A percentile compares a stretch with the other conserved stretches of the same genome.
Conservation (phyloP, 2,797 vertebrate species). For the Phataginus tricuspis region DNA sequence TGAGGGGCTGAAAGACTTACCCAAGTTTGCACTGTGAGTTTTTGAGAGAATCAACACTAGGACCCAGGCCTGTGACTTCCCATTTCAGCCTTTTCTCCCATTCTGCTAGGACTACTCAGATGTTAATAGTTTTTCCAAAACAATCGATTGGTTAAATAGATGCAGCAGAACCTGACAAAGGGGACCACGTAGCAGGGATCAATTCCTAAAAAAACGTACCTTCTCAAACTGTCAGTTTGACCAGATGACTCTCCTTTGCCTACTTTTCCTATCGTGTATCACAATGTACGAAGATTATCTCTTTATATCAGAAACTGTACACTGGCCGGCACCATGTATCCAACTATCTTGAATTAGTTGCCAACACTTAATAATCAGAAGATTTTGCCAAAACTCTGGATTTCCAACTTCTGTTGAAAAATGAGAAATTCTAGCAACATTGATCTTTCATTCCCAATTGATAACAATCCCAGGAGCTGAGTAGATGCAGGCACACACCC, state of each 20-base stretch:
- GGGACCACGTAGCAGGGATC: neutral
- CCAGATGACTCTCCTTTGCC: neutral
- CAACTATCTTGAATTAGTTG: neutral
- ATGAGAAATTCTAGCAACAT: neutral
- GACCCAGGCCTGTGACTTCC: neutral
- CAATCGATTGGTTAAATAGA: neutral
- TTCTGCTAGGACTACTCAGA: neutral
- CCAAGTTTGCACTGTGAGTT: neutral
- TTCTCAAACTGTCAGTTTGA: neutral
- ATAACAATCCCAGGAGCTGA: neutral
- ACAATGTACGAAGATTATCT: neutral
- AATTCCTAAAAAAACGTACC: neutral
- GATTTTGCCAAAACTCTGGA: neutral
- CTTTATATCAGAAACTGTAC: neutral
- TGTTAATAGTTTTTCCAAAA: neutral
- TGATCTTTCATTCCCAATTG: neutral
- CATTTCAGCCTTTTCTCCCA: neutral
- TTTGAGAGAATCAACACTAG: neutral
- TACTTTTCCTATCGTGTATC: neutral
- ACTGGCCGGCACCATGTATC: neutral
- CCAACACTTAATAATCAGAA: constrained; percentile 9
- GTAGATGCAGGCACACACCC: neutral
- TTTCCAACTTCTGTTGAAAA: neutral
- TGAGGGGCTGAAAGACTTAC: neutral
- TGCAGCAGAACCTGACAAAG: neutral